phyloP scores from a whole-genome alignment of 2,797 vertebrate species.

The Tachyglossus aculeatus region DNA sequence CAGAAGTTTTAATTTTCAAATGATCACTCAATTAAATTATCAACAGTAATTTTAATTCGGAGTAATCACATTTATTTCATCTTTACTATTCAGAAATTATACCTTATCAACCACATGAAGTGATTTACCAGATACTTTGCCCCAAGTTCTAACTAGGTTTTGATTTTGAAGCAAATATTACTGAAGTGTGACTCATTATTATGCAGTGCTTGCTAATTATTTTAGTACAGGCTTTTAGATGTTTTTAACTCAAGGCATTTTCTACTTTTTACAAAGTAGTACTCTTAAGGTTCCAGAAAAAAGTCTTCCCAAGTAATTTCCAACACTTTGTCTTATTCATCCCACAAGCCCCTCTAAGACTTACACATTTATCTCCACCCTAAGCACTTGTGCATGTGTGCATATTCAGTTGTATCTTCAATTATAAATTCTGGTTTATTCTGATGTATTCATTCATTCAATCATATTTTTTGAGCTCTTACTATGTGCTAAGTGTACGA shows the following conservation, averaged over 20 bases:
- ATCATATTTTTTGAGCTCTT: too few species aligned
- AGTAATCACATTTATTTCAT: not conserved
- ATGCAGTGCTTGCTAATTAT: constrained; percentile 1
- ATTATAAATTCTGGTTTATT: too few species aligned
- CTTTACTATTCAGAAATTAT: constrained; percentile 15
- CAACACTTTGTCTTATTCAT: not conserved
- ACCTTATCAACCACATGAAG: not conserved
- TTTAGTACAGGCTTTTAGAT: not conserved
- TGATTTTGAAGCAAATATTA: not conserved
- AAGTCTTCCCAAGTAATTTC: too few species aligned
- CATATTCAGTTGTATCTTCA: too few species aligned
- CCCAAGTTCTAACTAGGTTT: not conserved
- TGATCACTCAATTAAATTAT: constrained; percentile 14
- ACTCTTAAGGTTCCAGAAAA: not conserved
- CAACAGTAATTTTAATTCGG: constrained; percentile 25
- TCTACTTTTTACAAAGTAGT: not conserved
- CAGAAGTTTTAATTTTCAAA: constrained; percentile 20
- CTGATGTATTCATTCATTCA: too few species aligned
- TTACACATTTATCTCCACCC: too few species aligned
- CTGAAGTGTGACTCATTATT: not conserved
- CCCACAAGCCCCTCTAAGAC: not conserved
- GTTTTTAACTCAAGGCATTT: not conserved
- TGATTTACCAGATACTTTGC: not conserved
- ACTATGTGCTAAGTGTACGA: too few species aligned
- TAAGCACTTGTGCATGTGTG: too few species aligned